Evolutionary conservation across 2,888 invertebrate species (phyloP).

Genomic region (Limenitis camilla): DNA sequence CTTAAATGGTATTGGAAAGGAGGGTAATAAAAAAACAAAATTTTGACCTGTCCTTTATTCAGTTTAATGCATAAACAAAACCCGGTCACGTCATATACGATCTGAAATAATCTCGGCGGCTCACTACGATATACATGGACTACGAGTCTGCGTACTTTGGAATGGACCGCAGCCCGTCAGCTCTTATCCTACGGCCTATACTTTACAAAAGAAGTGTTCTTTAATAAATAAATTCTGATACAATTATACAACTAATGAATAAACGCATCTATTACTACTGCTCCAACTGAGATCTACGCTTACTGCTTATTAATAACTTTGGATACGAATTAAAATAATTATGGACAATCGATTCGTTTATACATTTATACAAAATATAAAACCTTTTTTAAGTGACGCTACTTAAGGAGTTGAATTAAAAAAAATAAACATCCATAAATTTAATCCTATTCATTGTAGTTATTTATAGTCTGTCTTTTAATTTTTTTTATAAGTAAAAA

Average conservation of each 20-base stretch:
- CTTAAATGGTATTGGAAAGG: not conserved
- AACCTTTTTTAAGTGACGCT: conserved; percentile 28
- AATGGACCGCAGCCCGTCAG: no score
- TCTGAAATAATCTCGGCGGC: conserved; percentile 41
- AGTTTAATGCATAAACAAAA: conserved; percentile 67
- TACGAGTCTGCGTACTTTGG: no score
- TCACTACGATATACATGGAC: no score
- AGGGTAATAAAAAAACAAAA: conserved; percentile 17
- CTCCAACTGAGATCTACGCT: conserved; percentile 71
- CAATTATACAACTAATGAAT: conserved; percentile 58
- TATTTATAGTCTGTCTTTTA: no score
- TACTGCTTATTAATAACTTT: conserved; percentile 72
- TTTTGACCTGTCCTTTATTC: conserved; percentile 60
- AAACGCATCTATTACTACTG: conserved; percentile 49
- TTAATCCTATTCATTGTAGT: no score
- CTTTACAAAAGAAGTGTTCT: conserved; percentile 46
- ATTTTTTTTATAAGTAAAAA: no score
- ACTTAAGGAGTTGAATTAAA: no score
- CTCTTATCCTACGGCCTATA: no score
- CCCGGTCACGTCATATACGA: conserved; percentile 49
- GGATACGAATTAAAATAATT: conserved; percentile 68
- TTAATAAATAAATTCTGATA: conserved; percentile 69
- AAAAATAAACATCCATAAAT: no score
- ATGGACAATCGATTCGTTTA: conserved; percentile 54
- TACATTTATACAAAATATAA: conserved; percentile 70